A percentile compares a stretch with the other conserved stretches of the same genome.
Evolutionary conservation across 2,113 vertebrate genomes (phyloP).

Genomic region (Rhinolophus sinicus): DNA sequence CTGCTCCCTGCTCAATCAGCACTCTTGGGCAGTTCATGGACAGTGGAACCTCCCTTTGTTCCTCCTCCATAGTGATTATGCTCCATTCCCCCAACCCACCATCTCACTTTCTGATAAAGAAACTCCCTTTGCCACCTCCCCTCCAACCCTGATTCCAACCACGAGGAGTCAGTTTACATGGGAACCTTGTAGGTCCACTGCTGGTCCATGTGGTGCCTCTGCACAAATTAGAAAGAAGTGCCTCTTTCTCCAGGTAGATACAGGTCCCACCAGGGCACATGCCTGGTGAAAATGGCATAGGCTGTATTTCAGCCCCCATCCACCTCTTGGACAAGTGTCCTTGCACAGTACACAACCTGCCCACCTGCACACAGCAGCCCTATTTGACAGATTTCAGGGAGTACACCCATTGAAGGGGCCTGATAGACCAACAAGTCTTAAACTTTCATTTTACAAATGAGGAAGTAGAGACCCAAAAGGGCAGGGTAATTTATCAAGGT

Average conservation of each 20-base stretch:
- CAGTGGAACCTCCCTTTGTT: not conserved
- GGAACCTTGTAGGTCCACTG: not conserved
- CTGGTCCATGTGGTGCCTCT: not conserved
- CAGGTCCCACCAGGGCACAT: not conserved
- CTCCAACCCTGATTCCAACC: not conserved
- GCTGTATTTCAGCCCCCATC: not conserved
- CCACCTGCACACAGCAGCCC: not conserved
- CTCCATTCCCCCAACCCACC: no score
- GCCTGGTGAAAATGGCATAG: not conserved
- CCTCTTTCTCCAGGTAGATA: not conserved
- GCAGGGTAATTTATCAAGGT: not conserved
- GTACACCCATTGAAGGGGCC: not conserved
- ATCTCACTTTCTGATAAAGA: not conserved
- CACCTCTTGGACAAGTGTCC: no score
- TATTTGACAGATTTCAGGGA: not conserved
- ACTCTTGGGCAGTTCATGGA: not conserved
- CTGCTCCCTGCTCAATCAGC: not conserved
- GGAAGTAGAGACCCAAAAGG: not conserved
- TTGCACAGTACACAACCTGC: not conserved
- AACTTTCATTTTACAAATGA: slow-evolving; percentile 8
- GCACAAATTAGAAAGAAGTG: not conserved
- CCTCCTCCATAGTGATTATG: not conserved
- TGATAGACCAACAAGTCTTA: not conserved
- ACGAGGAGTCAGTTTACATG: not conserved
- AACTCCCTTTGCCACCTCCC: not conserved